Percentiles rank a stretch among this genome's conserved stretches.
phyloP scores from a whole-genome alignment of 2,797 vertebrate species.

The Danio albolineatus region DNA sequence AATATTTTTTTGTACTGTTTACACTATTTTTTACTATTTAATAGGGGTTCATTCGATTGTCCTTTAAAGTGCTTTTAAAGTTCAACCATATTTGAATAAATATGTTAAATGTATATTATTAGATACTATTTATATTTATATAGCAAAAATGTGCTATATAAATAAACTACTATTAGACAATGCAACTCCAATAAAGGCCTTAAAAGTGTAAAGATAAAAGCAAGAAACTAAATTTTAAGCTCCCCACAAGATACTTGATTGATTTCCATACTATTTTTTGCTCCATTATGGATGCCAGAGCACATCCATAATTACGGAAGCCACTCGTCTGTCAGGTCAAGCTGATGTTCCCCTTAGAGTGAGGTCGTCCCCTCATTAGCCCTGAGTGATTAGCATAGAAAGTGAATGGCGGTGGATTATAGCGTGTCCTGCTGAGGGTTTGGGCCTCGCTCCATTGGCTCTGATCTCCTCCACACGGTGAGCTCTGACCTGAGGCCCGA shows the following conservation, averaged over 20 bases:
- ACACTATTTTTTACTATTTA: not conserved
- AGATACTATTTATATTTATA: no score
- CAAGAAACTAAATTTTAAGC: no score
- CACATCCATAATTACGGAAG: no score
- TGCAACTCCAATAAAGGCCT: no score
- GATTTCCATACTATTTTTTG: no score
- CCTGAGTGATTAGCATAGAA: constrained; percentile 62
- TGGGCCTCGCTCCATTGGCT: constrained; percentile 66
- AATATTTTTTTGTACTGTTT: not conserved
- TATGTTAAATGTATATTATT: no score
- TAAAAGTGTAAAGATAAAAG: no score
- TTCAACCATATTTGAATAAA: not conserved
- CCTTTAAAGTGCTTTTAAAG: not conserved
- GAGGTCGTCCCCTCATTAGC: constrained; percentile 33
- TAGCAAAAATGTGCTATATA: no score
- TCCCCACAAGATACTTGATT: no score
- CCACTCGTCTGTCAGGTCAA: not conserved
- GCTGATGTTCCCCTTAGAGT: constrained; percentile 25
- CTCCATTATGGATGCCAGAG: no score
- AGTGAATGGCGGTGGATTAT: constrained; percentile 83
- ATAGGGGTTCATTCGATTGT: not conserved
- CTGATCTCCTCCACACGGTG: constrained; percentile 15
- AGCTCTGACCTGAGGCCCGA: constrained; percentile 31
- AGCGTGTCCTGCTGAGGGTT: constrained; percentile 81
- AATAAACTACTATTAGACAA: no score